Conservation (phyloP, 2,797 vertebrate species). For the Lithobates sylvaticus region DNA sequence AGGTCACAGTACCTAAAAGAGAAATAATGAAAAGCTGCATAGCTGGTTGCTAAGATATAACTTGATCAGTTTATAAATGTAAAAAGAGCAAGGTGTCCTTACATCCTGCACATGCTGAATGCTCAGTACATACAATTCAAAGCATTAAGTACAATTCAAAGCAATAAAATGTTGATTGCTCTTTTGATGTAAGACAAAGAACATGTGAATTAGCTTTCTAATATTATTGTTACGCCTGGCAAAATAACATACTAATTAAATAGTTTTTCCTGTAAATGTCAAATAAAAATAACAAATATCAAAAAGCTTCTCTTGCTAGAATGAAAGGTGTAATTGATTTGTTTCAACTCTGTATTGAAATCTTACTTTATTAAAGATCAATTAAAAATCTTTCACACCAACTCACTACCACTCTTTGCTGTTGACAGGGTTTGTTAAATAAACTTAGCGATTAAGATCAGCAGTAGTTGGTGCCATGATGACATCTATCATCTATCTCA, state of each 20-base stretch:
- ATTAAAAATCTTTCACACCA: too few species aligned
- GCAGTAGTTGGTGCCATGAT: too few species aligned
- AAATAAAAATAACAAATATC: too few species aligned
- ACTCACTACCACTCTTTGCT: too few species aligned
- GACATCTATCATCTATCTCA: too few species aligned
- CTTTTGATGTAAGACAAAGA: too few species aligned
- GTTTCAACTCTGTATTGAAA: not conserved
- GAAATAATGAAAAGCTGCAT: slow-evolving; percentile 2
- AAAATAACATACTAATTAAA: not conserved
- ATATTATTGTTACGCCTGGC: not conserved
- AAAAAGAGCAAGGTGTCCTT: slow-evolving; percentile 16
- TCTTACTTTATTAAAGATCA: not conserved
- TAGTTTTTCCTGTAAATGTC: not conserved
- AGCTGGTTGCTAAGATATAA: slow-evolving; percentile 29
- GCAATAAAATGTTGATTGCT: not conserved
- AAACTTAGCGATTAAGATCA: too few species aligned
- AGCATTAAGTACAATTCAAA: not conserved
- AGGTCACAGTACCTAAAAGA: not conserved
- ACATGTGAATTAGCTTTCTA: not conserved
- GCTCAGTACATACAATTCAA: not conserved
- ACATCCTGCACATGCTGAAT: not conserved
- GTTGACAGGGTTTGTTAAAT: too few species aligned
- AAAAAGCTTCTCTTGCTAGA: not conserved
- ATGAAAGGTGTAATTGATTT: not conserved
- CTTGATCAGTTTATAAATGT: not conserved